Percentiles rank a stretch among this genome's conserved stretches.
phyloP scores from a whole-genome alignment of 2,113 vertebrate genomes.

The Sapayoa aenigma region DNA sequence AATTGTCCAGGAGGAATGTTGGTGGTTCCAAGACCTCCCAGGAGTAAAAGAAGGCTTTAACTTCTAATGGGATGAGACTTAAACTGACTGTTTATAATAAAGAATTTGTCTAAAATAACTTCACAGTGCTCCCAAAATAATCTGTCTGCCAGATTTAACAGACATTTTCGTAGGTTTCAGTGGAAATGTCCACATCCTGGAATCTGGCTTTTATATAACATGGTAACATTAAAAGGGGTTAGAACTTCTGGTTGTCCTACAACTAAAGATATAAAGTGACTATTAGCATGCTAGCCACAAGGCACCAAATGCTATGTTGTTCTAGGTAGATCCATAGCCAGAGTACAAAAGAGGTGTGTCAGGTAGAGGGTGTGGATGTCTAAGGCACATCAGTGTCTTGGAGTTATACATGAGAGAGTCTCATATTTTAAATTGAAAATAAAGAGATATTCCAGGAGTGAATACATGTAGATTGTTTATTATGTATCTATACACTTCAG shows the following conservation, averaged over 20 bases:
- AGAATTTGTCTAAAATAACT: slow-evolving; percentile 25
- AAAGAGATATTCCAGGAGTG: not conserved
- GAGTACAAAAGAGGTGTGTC: not conserved
- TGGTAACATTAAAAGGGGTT: not conserved
- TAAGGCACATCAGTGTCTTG: not conserved
- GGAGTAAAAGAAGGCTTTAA: not conserved
- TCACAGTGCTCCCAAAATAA: slow-evolving; percentile 1
- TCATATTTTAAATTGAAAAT: not conserved
- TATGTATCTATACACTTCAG: not conserved
- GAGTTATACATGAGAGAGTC: not conserved
- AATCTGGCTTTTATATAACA: slow-evolving; percentile 3
- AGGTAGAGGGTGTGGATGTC: not conserved
- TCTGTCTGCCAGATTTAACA: slow-evolving; percentile 25
- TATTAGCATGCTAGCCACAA: not conserved
- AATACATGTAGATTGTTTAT: not conserved
- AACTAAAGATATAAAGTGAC: not conserved
- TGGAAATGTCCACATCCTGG: slow-evolving; percentile 5
- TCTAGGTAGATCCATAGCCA: not conserved
- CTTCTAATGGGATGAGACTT: slow-evolving; percentile 2
- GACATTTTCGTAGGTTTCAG: slow-evolving; percentile 2
- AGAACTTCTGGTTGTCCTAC: not conserved
- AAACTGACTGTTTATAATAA: slow-evolving; percentile 31
- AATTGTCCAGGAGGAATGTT: slow-evolving; percentile 6
- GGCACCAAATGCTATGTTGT: not conserved
- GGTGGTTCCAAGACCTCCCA: slow-evolving; percentile 26